Base-by-base conservation (phyloP, 2,113 vertebrate genomes). In the Cochlearius cochlearius region DNA sequence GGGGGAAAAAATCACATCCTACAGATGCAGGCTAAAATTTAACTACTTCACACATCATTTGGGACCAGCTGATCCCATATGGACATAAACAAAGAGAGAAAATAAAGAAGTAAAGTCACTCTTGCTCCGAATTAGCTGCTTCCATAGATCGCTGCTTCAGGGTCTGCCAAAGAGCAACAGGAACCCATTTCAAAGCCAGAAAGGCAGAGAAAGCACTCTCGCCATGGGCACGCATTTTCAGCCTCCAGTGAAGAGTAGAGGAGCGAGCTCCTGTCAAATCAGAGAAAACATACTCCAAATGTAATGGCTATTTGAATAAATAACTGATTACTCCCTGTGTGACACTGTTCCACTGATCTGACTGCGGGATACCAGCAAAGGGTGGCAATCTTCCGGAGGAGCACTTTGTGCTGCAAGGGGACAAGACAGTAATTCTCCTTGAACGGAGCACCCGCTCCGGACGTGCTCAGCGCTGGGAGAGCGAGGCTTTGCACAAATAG, bases 101-200 rank as follows among this genome's bases (percentile, higher is more conserved):
- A 96, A 93, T 86, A 92, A 92, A 94, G 88, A 89, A 29, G 84
- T 52, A 34, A 95, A 96, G 87, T 95, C 93, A 91, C 78, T 92
- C 62, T 62, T 4, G 16, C 89, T 95, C 81, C 88, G 74, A 83
- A 91, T 73, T 78, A 11, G 1, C 58, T 50, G 73, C 71, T 91
- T 68, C 77, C 80, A 89, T 66, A 89, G 73, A 87, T 75, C 36
- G 1, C 39, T 68, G 88, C 92, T 95, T 53, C 80, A 83, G 76
- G 85, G 71, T 79, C 84, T 91, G 87, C 63, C 90, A 93, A 91
- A 87, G 85, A 96, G 94, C 95, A 94, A 95, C 94, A 94, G 94
- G 94, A 97, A 92, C 87, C 89, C 83, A 29, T 90, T 94, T 90
- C 84, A 96, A 92, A 95, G 94, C 27, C 83, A 90, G 75, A 75